These are phyloP conservation scores for Spilosoma lubricipeda DNA, from an alignment of 2,888 invertebrate genomes.

Conservation along the genomic window DNA sequence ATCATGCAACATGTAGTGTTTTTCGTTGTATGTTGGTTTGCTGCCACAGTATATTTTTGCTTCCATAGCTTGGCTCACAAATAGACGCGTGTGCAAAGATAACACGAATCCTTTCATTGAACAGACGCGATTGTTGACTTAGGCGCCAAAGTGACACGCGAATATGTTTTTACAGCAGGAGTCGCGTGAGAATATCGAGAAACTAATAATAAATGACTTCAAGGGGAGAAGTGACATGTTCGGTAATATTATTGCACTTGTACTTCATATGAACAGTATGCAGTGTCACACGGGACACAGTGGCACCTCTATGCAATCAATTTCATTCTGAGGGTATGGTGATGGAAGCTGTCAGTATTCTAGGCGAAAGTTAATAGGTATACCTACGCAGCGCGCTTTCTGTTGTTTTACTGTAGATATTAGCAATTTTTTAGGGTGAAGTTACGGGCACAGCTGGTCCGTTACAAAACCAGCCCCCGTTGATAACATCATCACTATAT, in stretches of 20 bases:
- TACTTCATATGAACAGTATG: background rate
- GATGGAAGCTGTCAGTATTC: background rate
- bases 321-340: background rate
- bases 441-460: background rate
- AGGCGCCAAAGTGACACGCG: constrained; percentile 33
- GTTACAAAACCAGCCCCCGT: constrained; percentile 19
- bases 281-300: too few relatives aligned
- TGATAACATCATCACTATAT: constrained; percentile 46
- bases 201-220: background rate
- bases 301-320: too few relatives aligned
- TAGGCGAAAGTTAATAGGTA: background rate
- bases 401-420: background rate
- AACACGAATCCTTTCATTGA: constrained; percentile 38
- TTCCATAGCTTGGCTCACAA: background rate
- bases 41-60: too few relatives aligned
- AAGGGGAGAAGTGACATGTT: background rate
- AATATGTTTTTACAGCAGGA: constrained; percentile 36
- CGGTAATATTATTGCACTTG: background rate
- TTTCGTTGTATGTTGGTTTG: too few relatives aligned
- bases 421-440: background rate
- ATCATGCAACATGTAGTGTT: too few relatives aligned
- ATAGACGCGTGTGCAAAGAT: constrained; percentile 37
- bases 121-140: constrained; percentile 24
- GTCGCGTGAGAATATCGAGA: constrained; percentile 37
- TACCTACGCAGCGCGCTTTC: background rate